A percentile compares a stretch with the other conserved stretches of the same genome.
Evolutionary conservation across 2,888 invertebrate genomes (phyloP).

Genomic region (Rotaria sp.): DNA sequence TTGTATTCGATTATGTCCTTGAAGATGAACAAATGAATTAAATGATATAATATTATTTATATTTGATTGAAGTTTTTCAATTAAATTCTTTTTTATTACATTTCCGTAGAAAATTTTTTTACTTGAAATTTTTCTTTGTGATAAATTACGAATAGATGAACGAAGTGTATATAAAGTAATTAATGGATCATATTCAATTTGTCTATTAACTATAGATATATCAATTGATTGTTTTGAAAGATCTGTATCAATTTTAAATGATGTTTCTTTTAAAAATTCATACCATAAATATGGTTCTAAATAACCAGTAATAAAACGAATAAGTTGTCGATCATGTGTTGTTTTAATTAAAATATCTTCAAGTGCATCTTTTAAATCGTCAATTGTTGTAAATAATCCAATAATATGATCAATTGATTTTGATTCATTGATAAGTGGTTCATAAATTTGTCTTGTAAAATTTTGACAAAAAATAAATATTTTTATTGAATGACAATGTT

Average conservation of each 20-base stretch:
- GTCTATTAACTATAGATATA: background rate
- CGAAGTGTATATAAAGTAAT: background rate
- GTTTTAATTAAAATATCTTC: background rate
- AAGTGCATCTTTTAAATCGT: background rate
- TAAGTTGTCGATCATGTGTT: background rate
- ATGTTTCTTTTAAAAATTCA: background rate
- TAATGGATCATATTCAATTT: background rate
- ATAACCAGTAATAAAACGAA: background rate
- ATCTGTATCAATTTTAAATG: background rate
- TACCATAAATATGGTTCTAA: conserved; percentile 3
- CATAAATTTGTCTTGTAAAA: background rate
- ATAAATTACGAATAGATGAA: background rate
- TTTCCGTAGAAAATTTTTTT: background rate
- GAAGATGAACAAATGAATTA: background rate
- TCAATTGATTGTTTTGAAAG: background rate
- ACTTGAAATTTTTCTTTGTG: background rate
- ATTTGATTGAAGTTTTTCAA: background rate
- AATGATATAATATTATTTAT: background rate
- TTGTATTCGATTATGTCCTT: background rate
- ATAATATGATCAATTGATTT: background rate
- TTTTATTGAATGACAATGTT: background rate
- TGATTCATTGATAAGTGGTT: background rate
- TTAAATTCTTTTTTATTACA: background rate
- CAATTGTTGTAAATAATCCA: background rate
- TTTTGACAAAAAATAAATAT: background rate